phyloP scores from a whole-genome alignment of 2,797 vertebrate genomes.

The Phoeniculus purpureus region DNA sequence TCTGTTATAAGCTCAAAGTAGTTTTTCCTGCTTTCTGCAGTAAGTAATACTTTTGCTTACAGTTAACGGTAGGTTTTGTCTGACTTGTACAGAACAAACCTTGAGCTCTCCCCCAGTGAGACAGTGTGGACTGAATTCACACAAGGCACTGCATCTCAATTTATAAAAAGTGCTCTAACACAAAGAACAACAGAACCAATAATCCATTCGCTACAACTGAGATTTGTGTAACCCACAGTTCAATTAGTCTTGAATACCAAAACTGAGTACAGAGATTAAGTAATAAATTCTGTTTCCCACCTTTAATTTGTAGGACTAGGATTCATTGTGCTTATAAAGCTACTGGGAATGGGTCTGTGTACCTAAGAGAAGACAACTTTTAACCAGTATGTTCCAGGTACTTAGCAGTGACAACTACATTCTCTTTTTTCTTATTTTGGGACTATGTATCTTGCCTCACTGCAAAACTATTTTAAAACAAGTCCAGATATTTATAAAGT shows the following conservation, averaged over 20 bases:
- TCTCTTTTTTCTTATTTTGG: not conserved
- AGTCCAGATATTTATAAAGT: not conserved
- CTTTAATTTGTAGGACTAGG: not conserved
- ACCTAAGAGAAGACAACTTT: not conserved
- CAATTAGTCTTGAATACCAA: not conserved
- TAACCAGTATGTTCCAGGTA: not conserved
- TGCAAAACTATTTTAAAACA: not conserved
- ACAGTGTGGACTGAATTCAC: not conserved
- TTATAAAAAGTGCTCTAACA: rapidly evolving
- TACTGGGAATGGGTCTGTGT: rapidly evolving
- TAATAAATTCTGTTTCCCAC: not conserved
- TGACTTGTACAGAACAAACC: not conserved
- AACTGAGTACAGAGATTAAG: not conserved
- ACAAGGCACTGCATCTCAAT: not conserved
- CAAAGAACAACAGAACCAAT: not conserved
- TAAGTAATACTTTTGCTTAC: not conserved
- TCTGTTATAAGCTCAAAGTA: not conserved
- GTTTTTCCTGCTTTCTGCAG: not conserved
- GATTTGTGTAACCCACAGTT: not conserved
- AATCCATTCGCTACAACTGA: not conserved
- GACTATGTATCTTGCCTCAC: not conserved
- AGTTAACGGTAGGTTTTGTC: not conserved
- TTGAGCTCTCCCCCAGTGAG: not conserved
- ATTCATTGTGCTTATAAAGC: not conserved
- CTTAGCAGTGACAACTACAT: not conserved